Conservation (phyloP, 2,797 vertebrate species). For the Valencia hispanica region DNA sequence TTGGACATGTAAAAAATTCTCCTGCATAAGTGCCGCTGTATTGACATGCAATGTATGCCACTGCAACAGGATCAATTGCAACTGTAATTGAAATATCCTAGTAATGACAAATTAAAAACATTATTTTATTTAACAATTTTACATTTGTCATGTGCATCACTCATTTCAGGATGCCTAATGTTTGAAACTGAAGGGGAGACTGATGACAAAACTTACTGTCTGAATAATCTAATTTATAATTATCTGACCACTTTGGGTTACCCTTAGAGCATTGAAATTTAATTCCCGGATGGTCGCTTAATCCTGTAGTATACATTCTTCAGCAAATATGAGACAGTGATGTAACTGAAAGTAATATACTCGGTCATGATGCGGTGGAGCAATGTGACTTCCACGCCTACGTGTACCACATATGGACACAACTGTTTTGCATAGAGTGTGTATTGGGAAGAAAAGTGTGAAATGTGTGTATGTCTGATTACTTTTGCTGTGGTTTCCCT, state of each 20-base stretch:
- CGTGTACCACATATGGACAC: not conserved
- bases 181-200: not conserved
- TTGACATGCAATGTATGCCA: no score
- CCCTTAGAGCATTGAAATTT: not conserved
- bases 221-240: not conserved
- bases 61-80: no score
- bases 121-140: not conserved
- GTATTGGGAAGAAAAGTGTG: not conserved
- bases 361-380: not conserved
- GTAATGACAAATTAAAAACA: not conserved
- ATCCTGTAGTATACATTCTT: not conserved
- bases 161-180: not conserved
- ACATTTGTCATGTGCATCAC: not conserved
- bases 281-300: not conserved
- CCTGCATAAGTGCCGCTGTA: no score
- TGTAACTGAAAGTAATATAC: not conserved
- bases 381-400: not conserved
- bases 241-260: not conserved
- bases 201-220: not conserved
- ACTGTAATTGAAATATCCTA: no score
- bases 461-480: not conserved
- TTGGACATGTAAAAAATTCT: no score
- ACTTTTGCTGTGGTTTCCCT: not conserved
- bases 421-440: not conserved
- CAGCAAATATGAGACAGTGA: not conserved